Conservation (phyloP, 2,797 vertebrate genomes). For the Cyclopterus lumpus region DNA sequence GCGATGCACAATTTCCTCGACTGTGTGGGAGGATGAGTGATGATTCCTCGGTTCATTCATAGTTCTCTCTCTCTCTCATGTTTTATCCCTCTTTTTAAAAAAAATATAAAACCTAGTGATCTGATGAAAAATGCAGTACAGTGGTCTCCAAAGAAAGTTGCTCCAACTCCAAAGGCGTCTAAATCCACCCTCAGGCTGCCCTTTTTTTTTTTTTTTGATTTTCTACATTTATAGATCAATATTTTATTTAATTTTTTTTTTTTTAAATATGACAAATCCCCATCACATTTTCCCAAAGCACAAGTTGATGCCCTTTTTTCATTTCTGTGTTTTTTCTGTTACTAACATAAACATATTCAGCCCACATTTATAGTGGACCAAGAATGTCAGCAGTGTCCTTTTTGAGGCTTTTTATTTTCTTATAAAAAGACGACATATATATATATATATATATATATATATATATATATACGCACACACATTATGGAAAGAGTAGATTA, state of each 20-base stretch:
- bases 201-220: no score
- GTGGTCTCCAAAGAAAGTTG: background rate
- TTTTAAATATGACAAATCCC: no score
- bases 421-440: background rate
- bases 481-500: background rate
- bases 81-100: background rate
- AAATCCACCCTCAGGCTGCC: background rate
- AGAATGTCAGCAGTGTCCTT: background rate
- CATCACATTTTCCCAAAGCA: no score
- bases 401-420: no score
- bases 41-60: constrained; percentile 59
- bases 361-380: background rate
- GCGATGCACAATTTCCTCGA: constrained; percentile 40
- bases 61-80: constrained; percentile 21
- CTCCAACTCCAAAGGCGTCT: background rate
- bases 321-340: background rate
- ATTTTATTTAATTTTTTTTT: no score
- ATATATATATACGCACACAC: no score
- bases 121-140: background rate
- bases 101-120: background rate
- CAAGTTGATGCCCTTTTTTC: background rate
- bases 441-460: no score
- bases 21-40: constrained; percentile 54
- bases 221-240: background rate
- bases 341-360: background rate